A percentile compares a stretch with the other conserved stretches of the same genome.
phyloP scores from a whole-genome alignment of 35 echinoderm and acorn worm species.

The Ptychodera flava region DNA sequence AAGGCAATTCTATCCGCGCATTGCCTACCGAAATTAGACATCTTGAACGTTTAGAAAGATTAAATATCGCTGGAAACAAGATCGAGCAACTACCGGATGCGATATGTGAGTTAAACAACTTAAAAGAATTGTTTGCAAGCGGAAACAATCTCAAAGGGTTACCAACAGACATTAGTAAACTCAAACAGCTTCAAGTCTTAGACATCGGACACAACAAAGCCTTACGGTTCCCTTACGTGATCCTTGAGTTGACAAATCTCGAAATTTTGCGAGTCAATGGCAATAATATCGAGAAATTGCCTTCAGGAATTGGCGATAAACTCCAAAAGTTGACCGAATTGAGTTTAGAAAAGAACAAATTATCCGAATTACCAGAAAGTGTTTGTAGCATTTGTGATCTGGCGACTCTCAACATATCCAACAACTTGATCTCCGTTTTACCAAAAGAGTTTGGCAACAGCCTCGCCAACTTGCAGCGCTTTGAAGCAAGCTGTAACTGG shows the following conservation, averaged over 20 bases:
- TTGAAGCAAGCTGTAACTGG: not conserved
- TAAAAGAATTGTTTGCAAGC: not conserved
- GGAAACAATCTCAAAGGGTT: not conserved
- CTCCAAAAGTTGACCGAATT: not conserved
- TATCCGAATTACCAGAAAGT: not conserved
- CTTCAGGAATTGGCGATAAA: not conserved
- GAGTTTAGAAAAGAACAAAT: not conserved
- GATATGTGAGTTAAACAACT: not conserved
- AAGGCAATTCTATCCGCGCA: not conserved
- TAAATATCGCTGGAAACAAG: not conserved
- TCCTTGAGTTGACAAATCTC: not conserved
- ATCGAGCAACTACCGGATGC: not conserved
- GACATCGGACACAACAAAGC: not conserved
- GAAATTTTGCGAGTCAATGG: not conserved
- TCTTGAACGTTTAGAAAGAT: not conserved
- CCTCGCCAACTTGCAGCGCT: not conserved
- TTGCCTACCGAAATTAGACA: not conserved
- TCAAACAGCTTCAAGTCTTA: not conserved
- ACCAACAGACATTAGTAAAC: not conserved
- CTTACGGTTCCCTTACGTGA: not conserved
- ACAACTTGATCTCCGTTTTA: not conserved
- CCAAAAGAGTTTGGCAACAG: not conserved
- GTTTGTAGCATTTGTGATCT: not conserved
- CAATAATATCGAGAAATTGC: not conserved
- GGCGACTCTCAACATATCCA: not conserved